phyloP scores from a whole-genome alignment of 2,113 vertebrate species.

The Panurus biarmicus region DNA sequence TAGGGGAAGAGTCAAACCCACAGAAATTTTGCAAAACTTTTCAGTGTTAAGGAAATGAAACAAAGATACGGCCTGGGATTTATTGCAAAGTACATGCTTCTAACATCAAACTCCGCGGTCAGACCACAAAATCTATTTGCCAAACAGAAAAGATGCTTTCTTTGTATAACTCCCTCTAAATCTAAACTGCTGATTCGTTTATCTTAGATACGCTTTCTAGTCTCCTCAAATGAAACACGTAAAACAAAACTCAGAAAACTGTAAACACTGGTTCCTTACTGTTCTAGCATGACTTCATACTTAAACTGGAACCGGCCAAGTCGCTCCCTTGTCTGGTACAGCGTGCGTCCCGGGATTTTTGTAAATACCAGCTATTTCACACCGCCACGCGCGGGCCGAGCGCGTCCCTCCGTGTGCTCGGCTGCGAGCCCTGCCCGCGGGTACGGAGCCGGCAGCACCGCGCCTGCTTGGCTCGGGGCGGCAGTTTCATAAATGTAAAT shows the following conservation, averaged over 20 bases:
- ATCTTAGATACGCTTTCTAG: not conserved
- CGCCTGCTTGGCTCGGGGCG: not conserved
- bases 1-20: not conserved
- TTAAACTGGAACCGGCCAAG: not conserved
- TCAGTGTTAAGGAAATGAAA: not conserved
- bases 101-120: not conserved
- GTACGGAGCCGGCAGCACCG: not conserved
- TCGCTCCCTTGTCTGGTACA: not conserved
- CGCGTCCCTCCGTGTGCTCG: not conserved
- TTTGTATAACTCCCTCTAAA: not conserved
- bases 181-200: not conserved
- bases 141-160: not conserved
- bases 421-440: not conserved
- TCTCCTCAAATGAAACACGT: not conserved
- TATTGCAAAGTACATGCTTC: not conserved
- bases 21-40: not conserved
- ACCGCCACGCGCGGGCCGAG: not conserved
- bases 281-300: constrained; percentile 3
- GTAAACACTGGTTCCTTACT: not conserved
- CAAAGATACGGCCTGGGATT: not conserved
- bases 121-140: not conserved
- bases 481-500: constrained; percentile 8
- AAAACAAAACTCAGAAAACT: not conserved
- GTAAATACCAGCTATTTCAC: not conserved
- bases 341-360: not conserved